phyloP scores from a whole-genome alignment of 2,888 invertebrate species.

The Calameuta pallipes region DNA sequence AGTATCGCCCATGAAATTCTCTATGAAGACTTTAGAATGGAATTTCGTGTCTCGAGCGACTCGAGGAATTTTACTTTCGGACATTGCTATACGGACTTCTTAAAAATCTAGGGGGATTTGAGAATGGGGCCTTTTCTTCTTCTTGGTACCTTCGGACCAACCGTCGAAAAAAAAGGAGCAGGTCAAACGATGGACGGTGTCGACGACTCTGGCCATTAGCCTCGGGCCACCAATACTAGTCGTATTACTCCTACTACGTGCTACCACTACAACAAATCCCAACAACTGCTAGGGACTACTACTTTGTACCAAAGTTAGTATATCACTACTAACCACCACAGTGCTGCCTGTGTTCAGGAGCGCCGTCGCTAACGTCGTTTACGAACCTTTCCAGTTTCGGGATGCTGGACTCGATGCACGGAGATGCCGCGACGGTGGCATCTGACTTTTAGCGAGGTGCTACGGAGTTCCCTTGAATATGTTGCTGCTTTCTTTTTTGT shows the following conservation, averaged over 20 bases:
- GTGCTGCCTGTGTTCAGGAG: not conserved
- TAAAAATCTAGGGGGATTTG: not conserved
- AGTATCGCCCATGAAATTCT: not conserved
- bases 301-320: not conserved
- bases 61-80: not conserved
- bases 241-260: not conserved
- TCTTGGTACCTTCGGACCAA: not conserved
- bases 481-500: not conserved
- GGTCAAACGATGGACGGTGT: not conserved
- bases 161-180: not conserved
- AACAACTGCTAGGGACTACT: not conserved
- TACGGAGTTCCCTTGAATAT: not conserved
- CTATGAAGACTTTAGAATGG: not conserved
- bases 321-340: not conserved
- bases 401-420: not conserved
- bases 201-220: not conserved
- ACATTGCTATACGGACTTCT: not conserved
- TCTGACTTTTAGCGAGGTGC: not conserved
- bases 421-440: not conserved
- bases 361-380: not conserved
- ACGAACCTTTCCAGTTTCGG: not conserved
- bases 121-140: not conserved
- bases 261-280: not conserved
- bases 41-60: not conserved
- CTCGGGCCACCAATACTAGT: not conserved